A percentile compares a stretch with the other conserved stretches of the same genome.
Conservation (phyloP, 2,797 vertebrate species). For the Odontamblyopus rebecca region DNA sequence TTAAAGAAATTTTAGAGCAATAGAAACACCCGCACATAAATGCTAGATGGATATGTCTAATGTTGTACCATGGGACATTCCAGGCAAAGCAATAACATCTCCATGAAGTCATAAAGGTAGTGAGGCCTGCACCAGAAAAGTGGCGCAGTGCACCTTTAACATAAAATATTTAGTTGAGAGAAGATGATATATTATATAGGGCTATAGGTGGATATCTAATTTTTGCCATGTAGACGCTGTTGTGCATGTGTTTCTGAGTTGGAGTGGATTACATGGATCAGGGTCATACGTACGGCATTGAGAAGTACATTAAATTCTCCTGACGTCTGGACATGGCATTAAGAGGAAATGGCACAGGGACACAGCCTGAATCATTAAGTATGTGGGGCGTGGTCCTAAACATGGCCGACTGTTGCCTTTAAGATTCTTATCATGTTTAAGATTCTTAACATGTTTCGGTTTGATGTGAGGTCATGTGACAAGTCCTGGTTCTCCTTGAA, state of each 20-base stretch:
- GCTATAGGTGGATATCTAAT: background rate
- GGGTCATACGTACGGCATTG: constrained; percentile 2
- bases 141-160: too few relatives aligned
- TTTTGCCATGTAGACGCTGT: background rate
- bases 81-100: too few relatives aligned
- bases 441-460: background rate
- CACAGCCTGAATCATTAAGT: constrained; percentile 3
- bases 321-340: background rate
- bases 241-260: background rate
- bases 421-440: background rate
- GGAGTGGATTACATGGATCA: constrained; percentile 7
- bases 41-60: too few relatives aligned
- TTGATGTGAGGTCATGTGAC: background rate
- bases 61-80: too few relatives aligned
- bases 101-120: too few relatives aligned
- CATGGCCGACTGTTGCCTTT: background rate
- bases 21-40: too few relatives aligned
- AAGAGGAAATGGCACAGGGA: constrained; percentile 2
- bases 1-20: too few relatives aligned
- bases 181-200: too few relatives aligned
- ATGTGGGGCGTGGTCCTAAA: background rate
- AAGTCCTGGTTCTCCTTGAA: background rate
- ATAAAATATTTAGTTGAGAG: too few relatives aligned
- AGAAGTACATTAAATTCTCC: constrained; percentile 5
- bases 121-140: too few relatives aligned